Conservation (phyloP, 2,888 invertebrate genomes). For the Hyppa rectilinea region DNA sequence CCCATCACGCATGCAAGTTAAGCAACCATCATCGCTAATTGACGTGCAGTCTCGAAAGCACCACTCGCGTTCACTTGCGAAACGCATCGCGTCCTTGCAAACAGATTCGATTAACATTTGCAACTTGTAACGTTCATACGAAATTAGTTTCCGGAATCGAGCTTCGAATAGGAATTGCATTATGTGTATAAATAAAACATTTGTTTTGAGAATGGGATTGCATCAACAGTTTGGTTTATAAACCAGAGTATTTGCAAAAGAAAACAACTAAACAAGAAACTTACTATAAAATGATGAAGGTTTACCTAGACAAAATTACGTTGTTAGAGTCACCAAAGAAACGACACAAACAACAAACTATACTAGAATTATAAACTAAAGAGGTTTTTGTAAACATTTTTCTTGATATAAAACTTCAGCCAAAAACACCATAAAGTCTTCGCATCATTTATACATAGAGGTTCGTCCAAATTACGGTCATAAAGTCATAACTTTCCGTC, state of each 20-base stretch:
- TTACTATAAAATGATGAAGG: background rate
- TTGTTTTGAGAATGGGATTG: constrained; percentile 11
- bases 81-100: constrained; percentile 63
- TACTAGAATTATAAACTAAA: background rate
- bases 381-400: background rate
- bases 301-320: background rate
- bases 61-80: constrained; percentile 37
- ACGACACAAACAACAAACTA: background rate
- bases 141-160: constrained; percentile 62
- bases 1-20: constrained; percentile 23
- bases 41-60: constrained; percentile 37
- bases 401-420: background rate
- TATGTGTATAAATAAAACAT: constrained; percentile 43
- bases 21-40: constrained; percentile 35
- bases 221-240: background rate
- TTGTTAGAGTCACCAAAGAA: background rate
- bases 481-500: constrained; percentile 59
- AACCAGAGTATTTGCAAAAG: background rate
- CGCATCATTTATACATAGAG: constrained; percentile 3
- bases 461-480: constrained; percentile 30
- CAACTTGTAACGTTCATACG: constrained; percentile 51
- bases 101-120: constrained; percentile 64
- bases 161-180: constrained; percentile 46
- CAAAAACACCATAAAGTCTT: constrained; percentile 19
- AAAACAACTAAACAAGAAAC: background rate